phyloP scores from a whole-genome alignment of 2,113 vertebrate genomes.

The Corythaixoides concolor region DNA sequence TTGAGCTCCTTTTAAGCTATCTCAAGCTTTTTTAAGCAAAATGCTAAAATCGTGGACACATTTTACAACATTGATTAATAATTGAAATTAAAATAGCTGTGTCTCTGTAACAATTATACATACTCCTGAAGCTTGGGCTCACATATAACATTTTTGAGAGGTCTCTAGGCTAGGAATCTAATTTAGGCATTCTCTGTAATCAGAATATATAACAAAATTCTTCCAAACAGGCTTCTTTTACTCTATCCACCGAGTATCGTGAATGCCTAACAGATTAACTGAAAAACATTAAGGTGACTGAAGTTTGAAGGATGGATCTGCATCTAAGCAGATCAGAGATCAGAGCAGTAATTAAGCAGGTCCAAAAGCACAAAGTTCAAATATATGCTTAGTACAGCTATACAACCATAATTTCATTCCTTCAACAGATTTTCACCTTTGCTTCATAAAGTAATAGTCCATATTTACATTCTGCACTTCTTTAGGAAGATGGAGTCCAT shows the following conservation, averaged over 20 bases:
- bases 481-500: constrained; percentile 88
- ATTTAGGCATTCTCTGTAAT: neutral
- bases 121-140: neutral
- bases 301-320: neutral
- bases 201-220: neutral
- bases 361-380: neutral
- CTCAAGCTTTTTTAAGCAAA: neutral
- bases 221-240: neutral
- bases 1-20: neutral
- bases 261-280: neutral
- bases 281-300: neutral
- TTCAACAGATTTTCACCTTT: neutral
- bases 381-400: neutral
- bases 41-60: neutral
- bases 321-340: neutral
- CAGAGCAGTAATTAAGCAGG: neutral
- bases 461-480: constrained; percentile 85
- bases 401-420: neutral
- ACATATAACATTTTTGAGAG: neutral
- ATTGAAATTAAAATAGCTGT: neutral
- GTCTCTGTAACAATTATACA: neutral
- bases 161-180: neutral
- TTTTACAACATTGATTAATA: neutral
- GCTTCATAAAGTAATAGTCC: neutral
- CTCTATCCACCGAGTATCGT: neutral